Evolutionary conservation across 2,797 vertebrate species (phyloP).

Genomic region (Etheostoma perlongum): DNA sequence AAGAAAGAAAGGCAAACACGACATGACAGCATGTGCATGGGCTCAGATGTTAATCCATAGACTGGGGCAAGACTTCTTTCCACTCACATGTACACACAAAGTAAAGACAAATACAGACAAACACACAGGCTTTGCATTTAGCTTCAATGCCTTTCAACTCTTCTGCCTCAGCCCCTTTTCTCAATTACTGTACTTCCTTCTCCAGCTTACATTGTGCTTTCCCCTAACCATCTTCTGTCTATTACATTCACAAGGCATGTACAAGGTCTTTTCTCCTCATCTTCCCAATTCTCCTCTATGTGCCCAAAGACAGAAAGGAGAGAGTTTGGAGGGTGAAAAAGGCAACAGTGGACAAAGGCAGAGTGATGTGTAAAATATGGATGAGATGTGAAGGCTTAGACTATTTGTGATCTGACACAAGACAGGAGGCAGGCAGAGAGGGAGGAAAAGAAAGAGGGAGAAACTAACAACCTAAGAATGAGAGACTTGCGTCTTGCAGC

Average conservation of each 20-base stretch:
- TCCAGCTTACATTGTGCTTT: slow-evolving; percentile 10
- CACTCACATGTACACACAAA: neutral
- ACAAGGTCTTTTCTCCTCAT: slow-evolving; percentile 1
- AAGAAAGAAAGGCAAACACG: slow-evolving; percentile 15
- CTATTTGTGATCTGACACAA: slow-evolving; percentile 21
- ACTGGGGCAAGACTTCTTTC: slow-evolving; percentile 4
- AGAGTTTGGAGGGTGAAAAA: slow-evolving; percentile 25
- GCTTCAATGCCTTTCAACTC: neutral
- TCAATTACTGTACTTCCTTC: slow-evolving; percentile 4
- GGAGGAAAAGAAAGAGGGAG: slow-evolving; percentile 1
- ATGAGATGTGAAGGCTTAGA: slow-evolving; percentile 37
- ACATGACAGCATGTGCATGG: slow-evolving; percentile 25
- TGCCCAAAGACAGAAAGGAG: slow-evolving; percentile 5
- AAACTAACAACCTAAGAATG: slow-evolving; percentile 24
- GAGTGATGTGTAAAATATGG: slow-evolving; percentile 43
- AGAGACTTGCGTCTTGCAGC: slow-evolving; percentile 16
- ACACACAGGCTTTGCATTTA: slow-evolving; percentile 12
- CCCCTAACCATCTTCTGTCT: slow-evolving; percentile 20
- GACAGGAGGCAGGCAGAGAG: neutral
- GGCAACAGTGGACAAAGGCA: slow-evolving; percentile 24
- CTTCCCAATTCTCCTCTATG: slow-evolving; percentile 3
- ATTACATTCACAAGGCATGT: slow-evolving; percentile 6
- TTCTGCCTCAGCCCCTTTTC: neutral
- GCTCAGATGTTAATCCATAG: slow-evolving; percentile 44
- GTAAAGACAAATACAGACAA: slow-evolving; percentile 11